Conservation (phyloP, 2,797 vertebrate genomes). For the Tachyglossus aculeatus region DNA sequence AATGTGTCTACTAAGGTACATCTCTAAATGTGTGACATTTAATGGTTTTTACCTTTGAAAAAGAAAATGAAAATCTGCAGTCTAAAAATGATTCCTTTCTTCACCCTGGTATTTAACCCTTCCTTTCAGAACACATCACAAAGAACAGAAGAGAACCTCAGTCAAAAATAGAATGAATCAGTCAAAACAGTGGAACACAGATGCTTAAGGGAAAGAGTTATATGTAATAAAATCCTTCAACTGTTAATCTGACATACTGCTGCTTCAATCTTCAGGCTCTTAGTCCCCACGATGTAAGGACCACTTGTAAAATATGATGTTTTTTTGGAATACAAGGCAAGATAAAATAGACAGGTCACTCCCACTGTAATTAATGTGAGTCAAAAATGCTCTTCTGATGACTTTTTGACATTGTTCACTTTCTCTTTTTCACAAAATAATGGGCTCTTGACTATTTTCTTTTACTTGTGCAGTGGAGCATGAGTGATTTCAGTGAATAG, state of each 20-base stretch:
- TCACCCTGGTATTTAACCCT: constrained; percentile 27
- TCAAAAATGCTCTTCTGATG: not conserved
- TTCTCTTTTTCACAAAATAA: not conserved
- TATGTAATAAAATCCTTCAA: not conserved
- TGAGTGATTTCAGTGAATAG: not conserved
- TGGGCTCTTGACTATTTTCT: not conserved
- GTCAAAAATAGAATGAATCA: not conserved
- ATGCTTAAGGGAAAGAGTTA: constrained; percentile 15
- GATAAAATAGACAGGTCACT: constrained; percentile 24
- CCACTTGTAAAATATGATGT: constrained; percentile 45
- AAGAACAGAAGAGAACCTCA: not conserved
- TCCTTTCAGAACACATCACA: too few relatives aligned
- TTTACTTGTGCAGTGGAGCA: too few relatives aligned
- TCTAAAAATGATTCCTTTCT: not conserved
- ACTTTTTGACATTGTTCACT: not conserved
- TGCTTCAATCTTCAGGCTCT: not conserved
- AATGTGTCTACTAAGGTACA: not conserved
- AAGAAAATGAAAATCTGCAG: constrained; percentile 24
- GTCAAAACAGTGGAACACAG: not conserved
- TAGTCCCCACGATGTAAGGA: not conserved
- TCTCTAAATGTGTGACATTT: constrained; percentile 21
- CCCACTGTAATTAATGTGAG: constrained; percentile 13
- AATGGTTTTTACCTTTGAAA: not conserved
- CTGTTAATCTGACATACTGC: not conserved
- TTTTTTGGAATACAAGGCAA: not conserved